Base-by-base conservation (phyloP, 2,113 vertebrate genomes). In the Phainopepla nitens region DNA sequence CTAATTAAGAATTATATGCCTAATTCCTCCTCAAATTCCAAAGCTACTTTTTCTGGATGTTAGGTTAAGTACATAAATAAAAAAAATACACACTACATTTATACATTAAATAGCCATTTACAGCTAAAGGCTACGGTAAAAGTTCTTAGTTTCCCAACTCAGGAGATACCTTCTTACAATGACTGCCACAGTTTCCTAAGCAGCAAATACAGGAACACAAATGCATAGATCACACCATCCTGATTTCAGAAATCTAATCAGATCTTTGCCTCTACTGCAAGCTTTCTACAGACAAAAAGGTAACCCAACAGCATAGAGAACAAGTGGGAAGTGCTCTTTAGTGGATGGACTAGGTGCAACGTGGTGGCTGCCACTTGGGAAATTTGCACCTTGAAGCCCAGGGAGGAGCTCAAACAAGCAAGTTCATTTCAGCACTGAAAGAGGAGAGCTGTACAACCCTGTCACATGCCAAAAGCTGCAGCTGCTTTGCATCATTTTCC, bases 401-500 rank as follows among this genome's bases (percentile, higher is more conserved):
- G 0, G 39, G 36, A 62, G 39, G 20, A 83, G 29, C 53, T 78
- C 5, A 3, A 66, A 25, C 27, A 44, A 72, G 22, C 33, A 44
- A 88, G 56, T 39, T 23, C 3, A 0, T 28, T 75, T 78, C 69
- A 61, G 78, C 58, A 61, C 75, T 51, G 33, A 41, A 77, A 53
- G 49, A 64, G 47, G 25, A 13, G 1, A 87, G 76, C 51, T 87
- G 78, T 56, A 90, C 70, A 87, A 58, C 41, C 28, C 15, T 14
- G 16, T 41, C 60, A 64, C 60, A 94, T 65, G 84, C 87, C 87
- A 96, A 90, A 97, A 93, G 41, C 36, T 69, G 57, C 94, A 96
- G 75, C 94, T 97, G 94, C 58, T 96, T 69, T 91, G 44, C 93
- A 95, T 89, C 86, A 71, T 42, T 87, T 92, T 90, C 92, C 88